These are phyloP conservation scores for Macrotus californicus DNA, from an alignment of 2,113 vertebrate species.

Conservation along the genomic window DNA sequence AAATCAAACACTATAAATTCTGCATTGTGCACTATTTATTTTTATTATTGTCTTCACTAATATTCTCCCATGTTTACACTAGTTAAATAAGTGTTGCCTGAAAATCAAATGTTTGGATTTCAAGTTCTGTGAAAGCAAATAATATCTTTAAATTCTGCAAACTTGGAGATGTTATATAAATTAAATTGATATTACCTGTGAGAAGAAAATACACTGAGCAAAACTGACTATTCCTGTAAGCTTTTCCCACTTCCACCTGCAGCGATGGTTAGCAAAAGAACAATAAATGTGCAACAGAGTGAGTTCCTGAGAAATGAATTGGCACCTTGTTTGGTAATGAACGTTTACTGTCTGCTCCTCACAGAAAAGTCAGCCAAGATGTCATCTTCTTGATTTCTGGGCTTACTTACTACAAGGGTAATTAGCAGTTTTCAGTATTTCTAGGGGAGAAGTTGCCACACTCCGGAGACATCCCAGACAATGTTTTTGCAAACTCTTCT, in stretches of 20 bases:
- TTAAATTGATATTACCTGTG: not conserved
- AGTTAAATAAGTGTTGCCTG: not conserved
- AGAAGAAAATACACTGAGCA: not conserved
- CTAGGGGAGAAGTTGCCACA: not conserved
- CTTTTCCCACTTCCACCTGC: not conserved
- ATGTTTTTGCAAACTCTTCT: not conserved
- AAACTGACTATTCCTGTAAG: not conserved
- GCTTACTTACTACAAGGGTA: not conserved
- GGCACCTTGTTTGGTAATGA: not conserved
- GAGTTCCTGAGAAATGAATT: not conserved
- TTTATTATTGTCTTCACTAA: not conserved
- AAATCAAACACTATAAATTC: not conserved
- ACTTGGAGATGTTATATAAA: not conserved
- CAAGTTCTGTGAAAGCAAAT: not conserved
- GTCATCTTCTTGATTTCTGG: not conserved
- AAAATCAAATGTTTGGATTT: conserved; percentile 9
- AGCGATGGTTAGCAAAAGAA: not conserved
- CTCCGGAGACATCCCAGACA: not conserved
- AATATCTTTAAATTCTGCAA: not conserved
- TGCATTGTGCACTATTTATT: not conserved
- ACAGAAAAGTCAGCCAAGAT: not conserved
- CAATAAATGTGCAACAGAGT: not conserved
- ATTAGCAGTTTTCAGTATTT: not conserved
- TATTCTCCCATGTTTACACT: not conserved
- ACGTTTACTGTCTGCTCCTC: not conserved